Evolutionary conservation across 92 coral and sea anemone species (phyloP), one percentile per base, ranked within the genome.

Genomic region (Plumapathes pennacea): DNA sequence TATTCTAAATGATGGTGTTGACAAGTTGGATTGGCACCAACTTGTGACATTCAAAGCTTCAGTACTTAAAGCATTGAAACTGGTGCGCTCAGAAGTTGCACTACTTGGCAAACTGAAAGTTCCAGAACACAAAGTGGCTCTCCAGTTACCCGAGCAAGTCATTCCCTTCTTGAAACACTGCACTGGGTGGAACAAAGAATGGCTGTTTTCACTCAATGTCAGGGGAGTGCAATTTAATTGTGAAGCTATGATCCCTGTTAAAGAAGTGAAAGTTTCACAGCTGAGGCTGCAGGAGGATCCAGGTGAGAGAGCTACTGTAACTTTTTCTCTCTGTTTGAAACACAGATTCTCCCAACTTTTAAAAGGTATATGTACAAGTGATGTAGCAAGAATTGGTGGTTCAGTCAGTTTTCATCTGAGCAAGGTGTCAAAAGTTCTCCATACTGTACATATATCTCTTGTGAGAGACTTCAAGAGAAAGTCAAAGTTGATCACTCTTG

Each of bases 211-310:
- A 0, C 39, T 80, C 14, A 47, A 53, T 19, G 74, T 84, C 40
- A 24, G 69, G 12, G 78, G 78, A 4, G 47, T 84, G 0, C 47
- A 80, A 53, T 46, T 84, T 1, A 43, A 70, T 53, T 67, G 59
- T 0, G 86, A 73, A 36, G 65, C 48, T 5, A 30, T 44, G 10
- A 65, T 72, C 21, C 53, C 71, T 2, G 90, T 84, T 11, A 69
- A 72, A 25, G 90, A 84, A 20, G 67, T 79, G 39, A 84, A 81
- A 33, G 85, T 84, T 17, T 40, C 82, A 22, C 86, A 84, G 63
- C 86, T 84, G 14, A 72, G 90, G 40, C 64, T 84, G 1, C 90
- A 84, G 68, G 90, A 84, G 28, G 90, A 84, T 23, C 90, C 90
- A 46, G 90, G 90, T 83, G 50, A 44, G 10, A 44, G 10, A 44